Evolutionary conservation across 1,140 invertebrate species (phyloP).

Genomic region (Laodelphax striatellus): DNA sequence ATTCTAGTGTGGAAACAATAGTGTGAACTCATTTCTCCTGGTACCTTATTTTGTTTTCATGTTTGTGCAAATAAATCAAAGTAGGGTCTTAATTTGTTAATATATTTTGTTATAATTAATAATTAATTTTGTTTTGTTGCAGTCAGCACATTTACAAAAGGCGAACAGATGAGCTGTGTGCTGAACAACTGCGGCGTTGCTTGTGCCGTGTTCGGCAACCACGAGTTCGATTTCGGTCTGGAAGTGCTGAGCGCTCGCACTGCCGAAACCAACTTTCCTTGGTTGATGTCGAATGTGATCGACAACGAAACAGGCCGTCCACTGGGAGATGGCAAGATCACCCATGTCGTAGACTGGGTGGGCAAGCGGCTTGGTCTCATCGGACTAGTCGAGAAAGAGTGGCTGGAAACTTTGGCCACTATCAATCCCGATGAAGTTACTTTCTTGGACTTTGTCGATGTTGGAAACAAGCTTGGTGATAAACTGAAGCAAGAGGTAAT

Average conservation of each 20-base stretch:
- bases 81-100: no score
- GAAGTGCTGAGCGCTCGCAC: conserved; percentile 66
- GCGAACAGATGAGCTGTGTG: conserved; percentile 87
- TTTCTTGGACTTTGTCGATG: conserved; percentile 72
- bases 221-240: conserved; percentile 90
- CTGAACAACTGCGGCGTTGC: conserved; percentile 67
- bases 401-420: conserved; percentile 78
- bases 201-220: conserved; percentile 84
- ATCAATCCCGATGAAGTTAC: conserved; percentile 81
- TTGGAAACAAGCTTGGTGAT: conserved; percentile 58
- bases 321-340: conserved; percentile 68
- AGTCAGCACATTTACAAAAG: conserved; percentile 87
- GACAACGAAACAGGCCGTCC: conserved; percentile 76
- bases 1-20: no score
- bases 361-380: conserved; percentile 69
- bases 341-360: conserved; percentile 62
- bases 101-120: no score
- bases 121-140: conserved; percentile 27
- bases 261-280: conserved; percentile 70
- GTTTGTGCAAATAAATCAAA: no score
- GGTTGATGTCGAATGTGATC: conserved; percentile 85
- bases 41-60: no score
- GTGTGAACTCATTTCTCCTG: no score
- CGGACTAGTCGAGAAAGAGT: conserved; percentile 76
- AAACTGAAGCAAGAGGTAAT: conserved; percentile 64